Conservation (phyloP, 2,797 vertebrate genomes). For the Parotocinclus haroldoi region DNA sequence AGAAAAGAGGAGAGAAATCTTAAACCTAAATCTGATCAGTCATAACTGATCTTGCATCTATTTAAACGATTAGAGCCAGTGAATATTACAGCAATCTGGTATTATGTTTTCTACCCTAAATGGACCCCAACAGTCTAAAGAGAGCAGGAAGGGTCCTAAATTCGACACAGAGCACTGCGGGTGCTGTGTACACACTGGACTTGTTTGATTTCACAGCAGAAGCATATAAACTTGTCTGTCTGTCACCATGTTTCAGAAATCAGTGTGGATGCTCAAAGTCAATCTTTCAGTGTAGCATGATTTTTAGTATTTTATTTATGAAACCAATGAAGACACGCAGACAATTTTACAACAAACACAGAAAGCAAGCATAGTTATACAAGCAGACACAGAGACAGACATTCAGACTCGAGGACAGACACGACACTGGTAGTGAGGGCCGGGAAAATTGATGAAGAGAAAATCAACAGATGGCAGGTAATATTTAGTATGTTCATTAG, state of each 20-base stretch:
- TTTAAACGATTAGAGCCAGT: background rate
- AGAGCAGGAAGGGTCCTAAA: slow-evolving; percentile 46
- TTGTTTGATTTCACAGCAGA: slow-evolving; percentile 53
- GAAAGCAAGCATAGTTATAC: slow-evolving; percentile 29
- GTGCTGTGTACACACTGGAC: slow-evolving; percentile 48
- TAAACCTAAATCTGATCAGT: background rate
- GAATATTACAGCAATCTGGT: slow-evolving; percentile 34
- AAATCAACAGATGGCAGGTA: slow-evolving; percentile 14
- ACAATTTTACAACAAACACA: slow-evolving; percentile 56
- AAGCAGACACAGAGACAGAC: slow-evolving; percentile 2
- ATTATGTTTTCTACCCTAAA: background rate
- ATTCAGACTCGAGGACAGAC: slow-evolving; percentile 12
- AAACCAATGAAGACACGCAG: slow-evolving; percentile 60
- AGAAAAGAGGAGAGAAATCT: slow-evolving; percentile 18
- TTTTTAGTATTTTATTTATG: slow-evolving; percentile 30
- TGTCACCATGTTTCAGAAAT: slow-evolving; percentile 68
- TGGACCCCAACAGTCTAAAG: slow-evolving; percentile 62
- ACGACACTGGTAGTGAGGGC: background rate
- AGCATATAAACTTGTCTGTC: slow-evolving; percentile 71
- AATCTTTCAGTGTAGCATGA: slow-evolving; percentile 18
- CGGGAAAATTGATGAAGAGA: slow-evolving; percentile 7
- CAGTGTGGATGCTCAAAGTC: slow-evolving; percentile 46
- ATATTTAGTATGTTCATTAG: slow-evolving; percentile 11
- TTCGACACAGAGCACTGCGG: slow-evolving; percentile 4
- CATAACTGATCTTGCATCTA: no score